Conservation (phyloP, 2,113 vertebrate species). For the Physeter macrocephalus region DNA sequence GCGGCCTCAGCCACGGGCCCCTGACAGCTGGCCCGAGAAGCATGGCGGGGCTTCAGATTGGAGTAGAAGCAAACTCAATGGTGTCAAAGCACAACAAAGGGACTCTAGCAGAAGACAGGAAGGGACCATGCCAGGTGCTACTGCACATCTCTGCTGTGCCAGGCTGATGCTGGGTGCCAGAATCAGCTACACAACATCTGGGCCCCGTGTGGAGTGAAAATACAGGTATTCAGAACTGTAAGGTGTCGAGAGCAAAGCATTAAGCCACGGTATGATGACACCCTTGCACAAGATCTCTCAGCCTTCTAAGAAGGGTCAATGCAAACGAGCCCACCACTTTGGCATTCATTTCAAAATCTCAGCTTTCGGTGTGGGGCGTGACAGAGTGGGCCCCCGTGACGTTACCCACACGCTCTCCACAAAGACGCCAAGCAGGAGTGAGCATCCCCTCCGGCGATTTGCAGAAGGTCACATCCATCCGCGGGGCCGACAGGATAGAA, state of each 20-base stretch:
- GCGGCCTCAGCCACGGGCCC: rapidly evolving
- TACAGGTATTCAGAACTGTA: not conserved
- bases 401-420: rapidly evolving
- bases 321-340: rapidly evolving
- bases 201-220: rapidly evolving
- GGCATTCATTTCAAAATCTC: rapidly evolving
- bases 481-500: rapidly evolving
- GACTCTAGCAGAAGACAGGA: too few relatives aligned
- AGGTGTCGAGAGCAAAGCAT: rapidly evolving
- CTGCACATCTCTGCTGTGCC: rapidly evolving
- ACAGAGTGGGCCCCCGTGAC: rapidly evolving
- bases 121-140: rapidly evolving
- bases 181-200: not conserved
- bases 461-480: too few relatives aligned
- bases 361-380: rapidly evolving
- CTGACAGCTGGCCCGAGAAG: not conserved
- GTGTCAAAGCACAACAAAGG: rapidly evolving
- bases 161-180: not conserved
- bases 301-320: not conserved
- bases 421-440: too few relatives aligned
- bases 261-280: too few relatives aligned
- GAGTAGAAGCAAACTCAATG: not conserved
- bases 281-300: not conserved
- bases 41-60: not conserved
- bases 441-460: rapidly evolving